phyloP scores from a whole-genome alignment of 2,113 vertebrate species.

The Arothron firmamentum region DNA sequence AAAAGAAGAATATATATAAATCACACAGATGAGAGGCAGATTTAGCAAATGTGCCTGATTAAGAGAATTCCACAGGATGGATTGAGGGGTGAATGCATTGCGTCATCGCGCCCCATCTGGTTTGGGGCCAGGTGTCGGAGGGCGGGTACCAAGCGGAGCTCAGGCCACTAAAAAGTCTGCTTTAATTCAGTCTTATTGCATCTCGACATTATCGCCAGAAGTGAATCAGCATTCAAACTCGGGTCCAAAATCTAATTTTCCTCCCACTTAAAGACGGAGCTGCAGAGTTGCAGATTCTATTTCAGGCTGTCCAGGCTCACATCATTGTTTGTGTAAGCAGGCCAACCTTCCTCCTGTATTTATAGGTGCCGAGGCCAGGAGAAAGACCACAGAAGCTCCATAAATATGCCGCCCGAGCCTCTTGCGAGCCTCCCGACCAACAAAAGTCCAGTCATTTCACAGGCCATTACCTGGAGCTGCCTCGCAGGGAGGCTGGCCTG shows the following conservation, averaged over 20 bases:
- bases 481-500: slow-evolving; percentile 41
- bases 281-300: slow-evolving; percentile 69
- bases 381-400: slow-evolving; percentile 68
- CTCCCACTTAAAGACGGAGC: slow-evolving; percentile 53
- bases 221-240: slow-evolving; percentile 36
- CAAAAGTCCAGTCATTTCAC: slow-evolving; percentile 72
- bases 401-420: slow-evolving; percentile 65
- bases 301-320: slow-evolving; percentile 54
- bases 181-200: slow-evolving; percentile 45
- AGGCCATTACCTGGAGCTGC: slow-evolving; percentile 68
- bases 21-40: slow-evolving; percentile 26
- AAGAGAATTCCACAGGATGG: slow-evolving; percentile 16
- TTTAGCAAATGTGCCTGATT: slow-evolving; percentile 20
- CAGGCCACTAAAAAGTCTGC: slow-evolving; percentile 34
- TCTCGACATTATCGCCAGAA: slow-evolving; percentile 42
- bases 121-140: slow-evolving; percentile 9
- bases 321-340: slow-evolving; percentile 71
- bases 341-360: slow-evolving; percentile 63
- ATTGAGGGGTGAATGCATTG: slow-evolving; percentile 4
- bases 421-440: slow-evolving; percentile 53
- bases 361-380: slow-evolving; percentile 65
- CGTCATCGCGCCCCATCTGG: slow-evolving; percentile 6
- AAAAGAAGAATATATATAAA: slow-evolving; percentile 19
- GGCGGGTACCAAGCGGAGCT: slow-evolving; percentile 15
- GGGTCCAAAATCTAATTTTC: slow-evolving; percentile 44